Evolutionary conservation across 2,888 invertebrate genomes (phyloP), one percentile per base, ranked within the genome.

Genomic region (Trissoscelio sp.): DNA sequence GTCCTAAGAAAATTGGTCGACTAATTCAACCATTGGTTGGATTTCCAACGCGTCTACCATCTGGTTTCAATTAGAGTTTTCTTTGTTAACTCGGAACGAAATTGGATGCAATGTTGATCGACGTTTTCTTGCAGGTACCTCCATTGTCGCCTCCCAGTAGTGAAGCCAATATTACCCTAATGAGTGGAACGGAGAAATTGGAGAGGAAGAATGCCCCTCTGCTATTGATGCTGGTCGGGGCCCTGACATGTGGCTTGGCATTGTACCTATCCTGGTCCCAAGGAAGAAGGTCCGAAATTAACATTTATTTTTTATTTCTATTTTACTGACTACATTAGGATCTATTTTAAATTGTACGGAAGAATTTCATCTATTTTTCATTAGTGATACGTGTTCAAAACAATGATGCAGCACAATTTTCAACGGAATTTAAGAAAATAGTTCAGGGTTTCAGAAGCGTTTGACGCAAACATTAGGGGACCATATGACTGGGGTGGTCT

Each of bases 191-290:
- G 12, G 91, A 91, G 46, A 91, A 91, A 70, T 84, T 83, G 72
- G 90, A 91, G 0, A 86, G 89, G 69, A 89, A 88, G 67, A 90
- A 88, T 74, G 91, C 91, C 1, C 91, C 91, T 0, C 60, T 91
- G 2, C 82, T 91, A 0, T 83, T 91, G 42, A 82, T 89, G 12
- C 85, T 91, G 39, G 91, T 91, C 5, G 91, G 91, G 18, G 85
- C 91, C 22, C 82, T 91, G 6, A 91, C 91, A 16, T 91, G 91
- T 74, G 91, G 91, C n/a, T 81, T 91, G 51, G 91, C 90, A 0
- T 72, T 90, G 2, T 91, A 91, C 51, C 77, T 91, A 2, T 91
- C 91, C 0, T 91, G 88, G 88, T 87, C 88, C 2, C 91, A 91
- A 81, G 91, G 91, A 67, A 86, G 91, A 85, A 88, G 87, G 91